Percentiles rank a stretch among this genome's conserved stretches.
Evolutionary conservation across 2,113 vertebrate species (phyloP).

Genomic region (Dermatemys mawii): DNA sequence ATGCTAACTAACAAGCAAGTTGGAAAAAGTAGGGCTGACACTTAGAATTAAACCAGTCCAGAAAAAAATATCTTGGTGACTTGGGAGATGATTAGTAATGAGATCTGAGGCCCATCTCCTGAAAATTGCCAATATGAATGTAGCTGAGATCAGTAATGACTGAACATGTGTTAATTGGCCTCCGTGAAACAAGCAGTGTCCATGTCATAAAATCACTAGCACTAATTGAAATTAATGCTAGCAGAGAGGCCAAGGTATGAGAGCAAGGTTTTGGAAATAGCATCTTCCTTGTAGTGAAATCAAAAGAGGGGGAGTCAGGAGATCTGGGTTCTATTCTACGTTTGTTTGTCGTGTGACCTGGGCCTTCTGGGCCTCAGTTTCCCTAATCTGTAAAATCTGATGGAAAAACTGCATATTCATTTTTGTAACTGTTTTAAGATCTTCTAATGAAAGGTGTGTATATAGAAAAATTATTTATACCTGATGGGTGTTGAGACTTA

Average conservation of each 20-base stretch:
- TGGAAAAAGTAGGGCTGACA: neutral
- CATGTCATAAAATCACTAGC: neutral
- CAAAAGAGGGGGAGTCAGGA: neutral
- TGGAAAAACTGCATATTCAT: accelerated
- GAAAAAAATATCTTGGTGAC: neutral
- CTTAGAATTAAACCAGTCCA: neutral
- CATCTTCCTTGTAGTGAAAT: neutral
- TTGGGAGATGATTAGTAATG: neutral
- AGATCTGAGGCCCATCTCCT: neutral
- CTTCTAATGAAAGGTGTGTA: neutral
- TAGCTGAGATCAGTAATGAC: neutral
- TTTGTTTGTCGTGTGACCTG: neutral
- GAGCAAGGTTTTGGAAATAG: neutral
- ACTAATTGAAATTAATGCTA: accelerated
- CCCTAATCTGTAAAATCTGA: neutral
- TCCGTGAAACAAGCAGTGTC: neutral
- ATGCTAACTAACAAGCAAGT: constrained; percentile 20
- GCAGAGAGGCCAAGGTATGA: neutral
- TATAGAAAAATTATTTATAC: neutral
- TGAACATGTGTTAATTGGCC: neutral
- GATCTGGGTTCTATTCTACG: neutral
- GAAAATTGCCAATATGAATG: neutral
- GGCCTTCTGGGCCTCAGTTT: neutral
- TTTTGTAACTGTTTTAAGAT: neutral
- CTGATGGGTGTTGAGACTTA: neutral